Base-by-base conservation (phyloP, 2,888 invertebrate species). In the Lordiphosa andalusiaca region DNA sequence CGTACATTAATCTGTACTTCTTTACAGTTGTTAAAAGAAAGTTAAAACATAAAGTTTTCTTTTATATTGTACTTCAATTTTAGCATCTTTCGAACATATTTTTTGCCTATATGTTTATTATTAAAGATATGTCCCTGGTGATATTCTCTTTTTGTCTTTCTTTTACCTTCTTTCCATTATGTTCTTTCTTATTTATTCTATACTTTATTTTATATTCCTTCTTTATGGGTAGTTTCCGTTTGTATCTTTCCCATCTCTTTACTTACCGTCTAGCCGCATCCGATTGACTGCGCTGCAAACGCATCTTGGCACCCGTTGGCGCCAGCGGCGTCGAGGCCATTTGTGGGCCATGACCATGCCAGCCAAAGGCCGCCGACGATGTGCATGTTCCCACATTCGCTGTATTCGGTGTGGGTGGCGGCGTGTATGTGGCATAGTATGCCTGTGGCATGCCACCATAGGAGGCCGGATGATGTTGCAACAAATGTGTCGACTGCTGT, bases 251-350 rank as follows among this genome's bases (percentile, higher is more conserved):
- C 9, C 4, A 7, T 10, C 9, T 6, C 10, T 21, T 12, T 35
- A 46, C 86, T 84, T 81, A 89, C 89, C 89, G 89, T 88, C 89
- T 80, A 44, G 88, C 85, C 38, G 86, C 83, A 80, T 89, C 89
- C 38, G 88, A 85, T 61, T 86, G 78, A 56, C 87, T 88, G 59
- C 88, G 87, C 71, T 86, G 87, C 59, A 87, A 71, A 13, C 87
- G 73, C 73, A 85, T 74, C 69, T 78, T 66, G 72, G 72, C 52
- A 52, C 68, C 67, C 39, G 49, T 51, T 58, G 83, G 71, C 53
- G 81, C 67, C 81, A 73, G 37, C 16, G 75, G 75, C 10, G 75
- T 75, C 36, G 80, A 84, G 30, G 84, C 49, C 62, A 84, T 46
- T 53, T 48, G 13, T n/a, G 67, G 64, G n/a, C 63, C 69, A 13